Evolutionary conservation across 2,113 vertebrate genomes (phyloP).

Genomic region (Muscicapa adusta): DNA sequence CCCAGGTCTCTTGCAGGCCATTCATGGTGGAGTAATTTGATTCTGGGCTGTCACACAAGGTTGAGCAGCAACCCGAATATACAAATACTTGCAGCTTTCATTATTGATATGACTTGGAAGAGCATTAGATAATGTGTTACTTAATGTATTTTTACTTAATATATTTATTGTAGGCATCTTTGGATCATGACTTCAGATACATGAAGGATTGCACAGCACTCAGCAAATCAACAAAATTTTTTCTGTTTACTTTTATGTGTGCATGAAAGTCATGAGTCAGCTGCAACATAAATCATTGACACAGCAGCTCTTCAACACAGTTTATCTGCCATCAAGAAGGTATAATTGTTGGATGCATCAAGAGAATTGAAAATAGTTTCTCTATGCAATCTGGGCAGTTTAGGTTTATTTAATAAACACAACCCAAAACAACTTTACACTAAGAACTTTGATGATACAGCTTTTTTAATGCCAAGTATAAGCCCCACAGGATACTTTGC

Average conservation of each 20-base stretch:
- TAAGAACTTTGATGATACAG: not conserved
- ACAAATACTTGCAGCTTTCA: constrained; percentile 10
- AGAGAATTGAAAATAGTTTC: not conserved
- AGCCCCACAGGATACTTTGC: not conserved
- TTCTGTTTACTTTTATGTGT: not conserved
- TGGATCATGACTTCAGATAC: not conserved
- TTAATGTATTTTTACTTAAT: not conserved
- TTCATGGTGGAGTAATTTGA: not conserved
- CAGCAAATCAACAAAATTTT: not conserved
- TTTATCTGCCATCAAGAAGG: not conserved
- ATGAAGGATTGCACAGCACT: constrained; percentile 2
- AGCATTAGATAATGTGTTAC: constrained; percentile 3
- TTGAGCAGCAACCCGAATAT: constrained; percentile 10
- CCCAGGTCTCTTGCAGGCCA: not conserved
- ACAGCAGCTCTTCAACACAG: not conserved
- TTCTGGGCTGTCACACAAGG: constrained; percentile 7
- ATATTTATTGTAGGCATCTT: not conserved
- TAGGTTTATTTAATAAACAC: not conserved
- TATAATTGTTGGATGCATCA: not conserved
- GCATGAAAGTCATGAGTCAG: not conserved
- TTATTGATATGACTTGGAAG: constrained; percentile 29
- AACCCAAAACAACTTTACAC: not conserved
- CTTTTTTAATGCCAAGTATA: not conserved
- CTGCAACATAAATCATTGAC: not conserved
- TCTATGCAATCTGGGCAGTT: not conserved